A percentile compares a stretch with the other conserved stretches of the same genome.
These are phyloP conservation scores for Liolophura sinensis DNA, from an alignment of 1,140 invertebrate genomes.

Conservation along the genomic window DNA sequence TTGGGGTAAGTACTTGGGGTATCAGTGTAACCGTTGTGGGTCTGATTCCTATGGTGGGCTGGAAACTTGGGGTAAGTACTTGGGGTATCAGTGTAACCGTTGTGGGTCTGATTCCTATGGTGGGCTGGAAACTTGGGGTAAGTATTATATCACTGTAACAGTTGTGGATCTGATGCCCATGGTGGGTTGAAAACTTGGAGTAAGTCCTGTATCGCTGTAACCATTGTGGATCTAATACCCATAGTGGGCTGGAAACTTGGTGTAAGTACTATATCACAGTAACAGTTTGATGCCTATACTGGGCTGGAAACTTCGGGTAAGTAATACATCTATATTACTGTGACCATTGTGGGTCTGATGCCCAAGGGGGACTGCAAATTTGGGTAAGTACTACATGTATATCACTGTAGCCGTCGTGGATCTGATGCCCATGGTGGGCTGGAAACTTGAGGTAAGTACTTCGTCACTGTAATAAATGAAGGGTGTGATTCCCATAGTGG, in stretches of 20 bases:
- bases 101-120: constrained; percentile 14
- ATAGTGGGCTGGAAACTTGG: constrained; percentile 25
- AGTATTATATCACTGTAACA: background rate
- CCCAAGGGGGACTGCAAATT: constrained; percentile 43
- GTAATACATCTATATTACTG: too few relatives aligned
- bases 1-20: constrained; percentile 1
- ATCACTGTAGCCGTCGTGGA: constrained; percentile 5
- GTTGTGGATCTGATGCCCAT: constrained; percentile 7
- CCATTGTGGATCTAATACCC: too few relatives aligned
- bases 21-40: constrained; percentile 2
- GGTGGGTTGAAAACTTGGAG: constrained; percentile 10
- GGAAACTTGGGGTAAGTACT: too few relatives aligned
- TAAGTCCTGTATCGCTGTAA: background rate
- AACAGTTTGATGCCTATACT: constrained; percentile 7
- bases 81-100: too few relatives aligned
- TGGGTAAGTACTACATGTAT: constrained; percentile 24
- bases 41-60: too few relatives aligned
- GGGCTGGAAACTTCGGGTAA: constrained; percentile 14
- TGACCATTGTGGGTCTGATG: constrained; percentile 40
- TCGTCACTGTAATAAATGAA: too few relatives aligned
- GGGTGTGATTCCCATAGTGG: too few relatives aligned
- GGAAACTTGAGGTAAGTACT: constrained; percentile 10
- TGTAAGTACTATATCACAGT: constrained; percentile 23
- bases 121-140: constrained; percentile 11
- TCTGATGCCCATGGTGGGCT: constrained; percentile 10